A percentile compares a stretch with the other conserved stretches of the same genome.
These are phyloP conservation scores for Glaucopsyche alexis DNA, from an alignment of 2,888 invertebrate species.

Conservation along the genomic window DNA sequence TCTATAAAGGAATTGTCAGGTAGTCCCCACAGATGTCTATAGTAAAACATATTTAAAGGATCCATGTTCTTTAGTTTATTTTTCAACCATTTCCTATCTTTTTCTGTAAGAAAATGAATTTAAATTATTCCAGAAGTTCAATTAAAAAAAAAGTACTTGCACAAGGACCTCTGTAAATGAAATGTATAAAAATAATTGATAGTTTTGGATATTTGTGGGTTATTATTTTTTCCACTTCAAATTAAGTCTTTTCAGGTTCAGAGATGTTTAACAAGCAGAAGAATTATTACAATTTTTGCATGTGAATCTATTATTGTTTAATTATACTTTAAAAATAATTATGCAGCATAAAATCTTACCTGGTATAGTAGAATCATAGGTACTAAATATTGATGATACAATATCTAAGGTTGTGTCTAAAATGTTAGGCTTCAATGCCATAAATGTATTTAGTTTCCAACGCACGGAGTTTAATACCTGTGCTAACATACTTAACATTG, in stretches of 20 bases:
- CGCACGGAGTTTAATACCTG: slow-evolving; percentile 62
- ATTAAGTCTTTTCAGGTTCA: no score
- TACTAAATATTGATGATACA: slow-evolving; percentile 53
- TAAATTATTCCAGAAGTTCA: not conserved
- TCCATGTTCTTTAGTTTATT: slow-evolving; percentile 56
- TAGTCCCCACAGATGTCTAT: slow-evolving; percentile 59
- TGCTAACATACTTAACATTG: slow-evolving; percentile 65
- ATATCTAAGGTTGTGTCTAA: slow-evolving; percentile 55
- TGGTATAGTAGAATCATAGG: slow-evolving; percentile 54
- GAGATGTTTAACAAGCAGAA: no score
- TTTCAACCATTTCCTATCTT: slow-evolving; percentile 64
- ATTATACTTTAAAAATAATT: not conserved
- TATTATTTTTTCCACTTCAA: no score
- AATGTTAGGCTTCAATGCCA: slow-evolving; percentile 47
- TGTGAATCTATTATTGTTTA: no score
- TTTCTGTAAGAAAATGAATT: slow-evolving; percentile 48
- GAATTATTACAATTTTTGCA: no score
- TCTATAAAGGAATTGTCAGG: slow-evolving; percentile 57
- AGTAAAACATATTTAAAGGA: slow-evolving; percentile 68
- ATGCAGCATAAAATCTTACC: slow-evolving; percentile 46
- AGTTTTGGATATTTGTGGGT: no score
- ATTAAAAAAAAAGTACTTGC: not conserved
- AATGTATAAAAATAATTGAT: no score
- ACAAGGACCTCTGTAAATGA: no score
- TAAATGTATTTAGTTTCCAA: slow-evolving; percentile 60